Conservation (phyloP, 2,797 vertebrate species). For the Nothura maculosa region DNA sequence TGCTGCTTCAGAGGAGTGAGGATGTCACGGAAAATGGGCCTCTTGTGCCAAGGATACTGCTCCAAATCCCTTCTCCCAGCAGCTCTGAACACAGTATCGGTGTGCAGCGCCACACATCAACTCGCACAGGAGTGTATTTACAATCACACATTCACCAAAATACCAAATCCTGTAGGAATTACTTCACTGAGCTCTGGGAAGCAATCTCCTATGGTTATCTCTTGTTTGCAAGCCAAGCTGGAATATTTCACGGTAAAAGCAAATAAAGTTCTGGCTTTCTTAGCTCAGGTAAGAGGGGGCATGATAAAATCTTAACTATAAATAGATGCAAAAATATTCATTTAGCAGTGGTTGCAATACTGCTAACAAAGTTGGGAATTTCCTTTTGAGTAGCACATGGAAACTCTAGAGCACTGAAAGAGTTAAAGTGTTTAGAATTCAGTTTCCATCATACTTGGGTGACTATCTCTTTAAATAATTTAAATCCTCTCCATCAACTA, state of each 20-base stretch:
- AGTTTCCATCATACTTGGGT: slow-evolving; percentile 83
- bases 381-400: slow-evolving; percentile 48
- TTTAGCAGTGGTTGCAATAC: slow-evolving; percentile 17
- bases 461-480: slow-evolving; percentile 91
- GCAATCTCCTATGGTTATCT: neutral
- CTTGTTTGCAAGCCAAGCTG: neutral
- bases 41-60: neutral
- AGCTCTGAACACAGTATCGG: neutral
- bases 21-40: neutral
- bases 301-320: neutral
- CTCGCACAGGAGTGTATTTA: neutral
- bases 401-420: slow-evolving; percentile 61
- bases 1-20: neutral
- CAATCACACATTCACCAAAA: neutral
- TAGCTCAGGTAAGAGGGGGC: neutral
- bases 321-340: neutral
- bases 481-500: slow-evolving; percentile 92
- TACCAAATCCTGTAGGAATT: neutral
- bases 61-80: neutral
- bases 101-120: neutral
- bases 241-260: neutral
- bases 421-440: slow-evolving; percentile 85
- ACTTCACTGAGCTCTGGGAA: slow-evolving; percentile 18
- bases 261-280: neutral
- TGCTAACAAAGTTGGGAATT: slow-evolving; percentile 24